Percentiles rank a stretch among this genome's conserved stretches.
Evolutionary conservation across 2,888 invertebrate genomes (phyloP).

Genomic region (Cistogaster globosa): DNA sequence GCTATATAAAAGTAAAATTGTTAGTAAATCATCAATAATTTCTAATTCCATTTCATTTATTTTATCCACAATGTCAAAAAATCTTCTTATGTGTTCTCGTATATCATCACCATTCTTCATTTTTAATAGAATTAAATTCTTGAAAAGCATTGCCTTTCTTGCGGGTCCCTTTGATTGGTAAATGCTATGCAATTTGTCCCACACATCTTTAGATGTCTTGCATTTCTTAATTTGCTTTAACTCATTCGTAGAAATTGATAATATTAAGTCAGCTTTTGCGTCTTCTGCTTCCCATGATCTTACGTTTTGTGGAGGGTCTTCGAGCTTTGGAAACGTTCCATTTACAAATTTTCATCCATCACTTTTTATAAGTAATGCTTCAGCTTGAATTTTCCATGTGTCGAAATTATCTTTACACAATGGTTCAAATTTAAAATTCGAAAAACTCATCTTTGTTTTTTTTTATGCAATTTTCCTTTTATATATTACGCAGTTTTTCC

Average conservation of each 20-base stretch:
- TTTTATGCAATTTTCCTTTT: too few relatives aligned
- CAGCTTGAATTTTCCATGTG: background rate
- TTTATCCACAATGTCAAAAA: constrained; percentile 52
- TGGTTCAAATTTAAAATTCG: too few relatives aligned
- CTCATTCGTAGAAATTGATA: background rate
- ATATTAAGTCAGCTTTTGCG: background rate
- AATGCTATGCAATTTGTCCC: constrained; percentile 41
- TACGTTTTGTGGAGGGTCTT: constrained; percentile 1
- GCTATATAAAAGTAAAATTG: constrained; percentile 52
- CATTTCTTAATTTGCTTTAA: background rate
- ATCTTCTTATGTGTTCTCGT: constrained; percentile 13
- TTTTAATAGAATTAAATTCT: constrained; percentile 15
- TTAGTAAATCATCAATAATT: constrained; percentile 14
- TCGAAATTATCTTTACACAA: background rate
- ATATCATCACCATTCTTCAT: constrained; percentile 3
- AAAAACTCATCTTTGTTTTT: too few relatives aligned
- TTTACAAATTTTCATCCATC: constrained; percentile 1
- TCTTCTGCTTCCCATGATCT: background rate
- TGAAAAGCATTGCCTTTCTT: constrained; percentile 53
- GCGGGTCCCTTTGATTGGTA: constrained; percentile 13
- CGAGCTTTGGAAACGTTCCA: background rate
- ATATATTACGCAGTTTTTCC: too few relatives aligned
- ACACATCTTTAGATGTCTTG: constrained; percentile 9
- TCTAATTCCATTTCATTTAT: constrained; percentile 29
- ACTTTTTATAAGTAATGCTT: too few relatives aligned